A percentile compares a stretch with the other conserved stretches of the same genome.
Conservation (phyloP, 2,888 invertebrate genomes). For the Pollenia labialis region DNA sequence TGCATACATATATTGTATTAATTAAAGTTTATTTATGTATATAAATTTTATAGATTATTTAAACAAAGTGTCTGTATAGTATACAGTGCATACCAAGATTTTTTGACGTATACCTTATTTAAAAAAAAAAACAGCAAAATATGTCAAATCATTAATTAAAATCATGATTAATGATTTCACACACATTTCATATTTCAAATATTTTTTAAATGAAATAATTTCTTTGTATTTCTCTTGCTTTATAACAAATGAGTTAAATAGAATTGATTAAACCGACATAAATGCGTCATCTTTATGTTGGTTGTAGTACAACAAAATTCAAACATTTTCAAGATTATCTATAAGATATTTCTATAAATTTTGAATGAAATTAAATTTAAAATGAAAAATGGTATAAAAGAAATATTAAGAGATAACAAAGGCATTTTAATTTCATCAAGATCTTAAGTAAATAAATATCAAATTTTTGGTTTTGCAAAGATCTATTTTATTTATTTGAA, state of each 20-base stretch:
- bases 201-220: slow-evolving; percentile 21
- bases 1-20: too few species aligned
- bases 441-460: too few species aligned
- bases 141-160: slow-evolving; percentile 70
- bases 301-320: not conserved
- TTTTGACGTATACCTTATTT: not conserved
- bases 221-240: slow-evolving; percentile 11
- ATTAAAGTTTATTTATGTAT: too few species aligned
- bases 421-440: not conserved
- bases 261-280: slow-evolving; percentile 40
- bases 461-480: too few species aligned
- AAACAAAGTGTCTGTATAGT: too few species aligned
- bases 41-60: too few species aligned
- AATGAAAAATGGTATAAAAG: not conserved
- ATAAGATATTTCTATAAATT: not conserved
- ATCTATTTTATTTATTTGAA: too few species aligned
- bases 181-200: slow-evolving; percentile 54
- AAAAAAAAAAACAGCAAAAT: slow-evolving; percentile 47
- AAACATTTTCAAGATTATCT: not conserved
- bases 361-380: not conserved
- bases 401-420: not conserved
- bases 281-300: slow-evolving; percentile 49
- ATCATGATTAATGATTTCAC: slow-evolving; percentile 69
- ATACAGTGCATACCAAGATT: not conserved
- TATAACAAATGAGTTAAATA: slow-evolving; percentile 50